phyloP scores from a whole-genome alignment of 2,797 vertebrate species.

The Octomys mimax region DNA sequence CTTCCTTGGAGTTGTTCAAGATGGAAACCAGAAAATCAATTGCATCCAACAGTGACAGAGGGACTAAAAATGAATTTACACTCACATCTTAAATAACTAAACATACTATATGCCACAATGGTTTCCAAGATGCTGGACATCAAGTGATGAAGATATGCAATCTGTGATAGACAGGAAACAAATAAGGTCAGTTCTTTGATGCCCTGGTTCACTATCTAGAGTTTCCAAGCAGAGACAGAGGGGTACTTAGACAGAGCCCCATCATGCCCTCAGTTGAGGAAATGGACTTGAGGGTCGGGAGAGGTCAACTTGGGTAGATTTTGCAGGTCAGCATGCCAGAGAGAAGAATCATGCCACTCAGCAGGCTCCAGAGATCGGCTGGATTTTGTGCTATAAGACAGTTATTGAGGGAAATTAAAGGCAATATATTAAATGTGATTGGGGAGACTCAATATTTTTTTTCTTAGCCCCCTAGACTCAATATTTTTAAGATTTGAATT shows the following conservation, averaged over 20 bases:
- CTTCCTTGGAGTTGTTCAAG: background rate
- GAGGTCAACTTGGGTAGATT: background rate
- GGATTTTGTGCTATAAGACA: background rate
- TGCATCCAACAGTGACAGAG: background rate
- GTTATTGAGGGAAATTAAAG: background rate
- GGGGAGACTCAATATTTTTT: constrained; percentile 30
- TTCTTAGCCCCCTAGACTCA: too few species aligned
- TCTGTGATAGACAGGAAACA: constrained; percentile 18
- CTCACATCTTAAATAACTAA: constrained; percentile 44
- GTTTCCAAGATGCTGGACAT: constrained; percentile 26
- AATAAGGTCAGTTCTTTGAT: background rate
- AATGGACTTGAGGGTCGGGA: background rate
- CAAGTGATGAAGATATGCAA: background rate
- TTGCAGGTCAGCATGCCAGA: background rate
- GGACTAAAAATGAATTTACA: background rate
- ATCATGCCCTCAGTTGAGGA: background rate
- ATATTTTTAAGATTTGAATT: constrained; percentile 40
- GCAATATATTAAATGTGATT: background rate
- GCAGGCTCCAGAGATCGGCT: background rate
- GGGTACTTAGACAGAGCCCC: background rate
- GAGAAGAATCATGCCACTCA: background rate
- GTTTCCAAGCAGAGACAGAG: background rate
- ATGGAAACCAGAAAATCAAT: constrained; percentile 52
- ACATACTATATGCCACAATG: constrained; percentile 14
- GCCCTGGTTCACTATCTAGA: background rate